Evolutionary conservation across 2,113 vertebrate species (phyloP).

Genomic region (Lanius collurio): DNA sequence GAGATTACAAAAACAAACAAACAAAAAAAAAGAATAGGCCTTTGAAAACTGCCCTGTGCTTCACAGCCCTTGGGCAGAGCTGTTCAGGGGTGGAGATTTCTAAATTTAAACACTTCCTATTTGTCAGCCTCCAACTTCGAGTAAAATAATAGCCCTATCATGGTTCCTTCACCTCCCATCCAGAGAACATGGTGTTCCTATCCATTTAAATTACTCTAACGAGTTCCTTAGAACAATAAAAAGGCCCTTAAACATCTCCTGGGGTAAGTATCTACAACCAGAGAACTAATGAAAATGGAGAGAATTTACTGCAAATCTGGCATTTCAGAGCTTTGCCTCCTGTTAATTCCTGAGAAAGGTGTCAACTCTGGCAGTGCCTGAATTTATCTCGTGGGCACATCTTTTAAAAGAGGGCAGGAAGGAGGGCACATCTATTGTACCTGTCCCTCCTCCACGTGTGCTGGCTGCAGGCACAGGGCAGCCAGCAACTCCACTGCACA

Average conservation of each 20-base stretch:
- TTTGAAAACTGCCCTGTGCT: conserved; percentile 24
- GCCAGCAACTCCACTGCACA: neutral
- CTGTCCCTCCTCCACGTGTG: neutral
- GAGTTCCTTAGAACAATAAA: conserved; percentile 16
- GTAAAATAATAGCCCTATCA: neutral
- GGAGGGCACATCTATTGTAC: neutral
- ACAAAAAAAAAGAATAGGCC: conserved; percentile 35
- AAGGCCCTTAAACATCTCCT: neutral
- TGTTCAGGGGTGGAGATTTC: neutral
- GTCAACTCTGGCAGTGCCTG: conserved; percentile 14
- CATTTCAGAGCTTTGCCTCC: neutral
- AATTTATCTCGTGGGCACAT: conserved; percentile 17
- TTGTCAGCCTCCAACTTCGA: neutral
- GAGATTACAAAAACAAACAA: conserved; percentile 39
- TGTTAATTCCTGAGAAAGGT: neutral
- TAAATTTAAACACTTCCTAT: conserved; percentile 26
- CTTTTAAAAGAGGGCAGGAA: neutral
- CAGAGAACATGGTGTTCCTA: neutral
- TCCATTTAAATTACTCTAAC: conserved; percentile 23
- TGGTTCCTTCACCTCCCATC: neutral
- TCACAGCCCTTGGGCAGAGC: neutral
- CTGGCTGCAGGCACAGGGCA: neutral
- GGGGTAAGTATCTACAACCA: neutral
- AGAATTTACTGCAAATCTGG: neutral
- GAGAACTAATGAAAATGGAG: conserved; percentile 14